Conservation (phyloP, 1,140 invertebrate genomes). For the Oncopodura yosiiana region DNA sequence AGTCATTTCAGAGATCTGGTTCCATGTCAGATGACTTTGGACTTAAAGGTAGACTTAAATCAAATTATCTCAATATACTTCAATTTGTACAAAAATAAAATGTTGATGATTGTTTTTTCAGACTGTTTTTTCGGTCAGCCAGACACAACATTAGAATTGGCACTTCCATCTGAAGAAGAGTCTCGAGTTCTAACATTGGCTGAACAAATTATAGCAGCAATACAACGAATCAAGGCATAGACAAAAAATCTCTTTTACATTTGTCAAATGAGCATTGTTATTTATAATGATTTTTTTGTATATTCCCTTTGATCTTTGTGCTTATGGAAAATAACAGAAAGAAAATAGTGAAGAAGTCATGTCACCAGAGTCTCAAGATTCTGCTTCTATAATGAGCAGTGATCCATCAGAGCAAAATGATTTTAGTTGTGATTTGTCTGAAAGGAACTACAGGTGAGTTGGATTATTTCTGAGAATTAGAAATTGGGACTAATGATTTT, state of each 20-base stretch:
- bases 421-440: constrained; percentile 67
- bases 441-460: constrained; percentile 60
- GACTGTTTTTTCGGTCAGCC: constrained; percentile 35
- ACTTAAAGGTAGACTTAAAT: constrained; percentile 28
- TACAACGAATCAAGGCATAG: constrained; percentile 84
- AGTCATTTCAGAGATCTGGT: constrained; percentile 20
- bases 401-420: constrained; percentile 45
- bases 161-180: constrained; percentile 58
- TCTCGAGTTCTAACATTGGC: constrained; percentile 84
- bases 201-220: constrained; percentile 94
- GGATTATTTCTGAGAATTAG: too few species aligned
- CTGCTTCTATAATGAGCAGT: constrained; percentile 34
- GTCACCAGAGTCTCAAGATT: constrained; percentile 32
- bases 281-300: constrained; percentile 1
- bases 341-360: constrained; percentile 33
- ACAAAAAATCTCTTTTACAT: constrained; percentile 10
- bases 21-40: constrained; percentile 31
- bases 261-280: neutral
- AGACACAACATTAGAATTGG: constrained; percentile 31
- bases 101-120: constrained; percentile 18
- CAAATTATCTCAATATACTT: neutral
- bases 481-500: neutral
- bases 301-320: neutral
- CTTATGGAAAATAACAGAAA: constrained; percentile 24
- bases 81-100: constrained; percentile 1